Evolutionary conservation across 2,888 invertebrate genomes (phyloP), one percentile per base, ranked within the genome.

Genomic region (Maniola hyperantus): DNA sequence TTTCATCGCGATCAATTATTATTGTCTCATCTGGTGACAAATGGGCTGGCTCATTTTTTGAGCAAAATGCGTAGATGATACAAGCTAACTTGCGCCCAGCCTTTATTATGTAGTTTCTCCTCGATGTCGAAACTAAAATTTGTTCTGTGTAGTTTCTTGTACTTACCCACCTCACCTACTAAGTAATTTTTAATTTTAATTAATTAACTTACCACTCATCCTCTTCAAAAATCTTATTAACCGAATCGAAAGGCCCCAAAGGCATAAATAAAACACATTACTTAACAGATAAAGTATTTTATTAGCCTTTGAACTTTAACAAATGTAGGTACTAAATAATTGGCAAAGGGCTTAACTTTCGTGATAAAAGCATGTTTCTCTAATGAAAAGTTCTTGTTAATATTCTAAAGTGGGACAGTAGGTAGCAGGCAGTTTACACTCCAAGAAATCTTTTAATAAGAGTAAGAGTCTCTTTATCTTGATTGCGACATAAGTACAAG

Each of bases 371-470:
- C 33, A 42, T 62, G 51, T 62, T 53, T 39, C 34, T 18, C 11
- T 57, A 57, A 20, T 55, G 55, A 57, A 55, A 55, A 57, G 48
- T 36, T 64, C 48, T 57, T 33, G 44, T 50, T 64, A 36, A 54
- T 55, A 55, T 63, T 55, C 54, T 48, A 55, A 64, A 64, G 64
- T 57, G 46, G 55, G 44, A 57, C 34, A 48, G 48, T 20, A 55
- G 13, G 46, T 64, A 20, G 48, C 18, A 61, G 51, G n/a, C 39
- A 39, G 48, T 55, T 64, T 54, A 64, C 55, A 64, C 55, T 64
- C 36, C 36, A 64, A 48, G 64, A 48, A 57, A 46, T 64, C 46
- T 55, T 48, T 57, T 64, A 62, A 62, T 62, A 62, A 53, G 42
- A 42, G 53, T 50, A 62, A 62, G 62, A 42, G 53, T 53, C 51